Base-by-base conservation (phyloP, 2,113 vertebrate genomes). In the Microtus ochrogaster region DNA sequence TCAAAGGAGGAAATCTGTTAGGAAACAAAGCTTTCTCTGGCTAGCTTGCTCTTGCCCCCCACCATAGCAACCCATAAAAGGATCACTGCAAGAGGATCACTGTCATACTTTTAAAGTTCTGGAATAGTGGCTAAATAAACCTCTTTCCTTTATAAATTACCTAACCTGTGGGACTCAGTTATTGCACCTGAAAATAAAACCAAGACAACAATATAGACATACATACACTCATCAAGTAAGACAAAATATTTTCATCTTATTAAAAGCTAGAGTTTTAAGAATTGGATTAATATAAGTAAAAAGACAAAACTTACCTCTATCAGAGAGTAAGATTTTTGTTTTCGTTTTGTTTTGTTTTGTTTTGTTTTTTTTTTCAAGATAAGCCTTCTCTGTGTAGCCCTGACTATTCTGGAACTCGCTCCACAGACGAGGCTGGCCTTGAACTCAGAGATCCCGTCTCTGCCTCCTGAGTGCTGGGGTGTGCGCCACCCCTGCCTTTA, bases 161-260 rank as follows among this genome's bases (percentile, higher is more conserved):
- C 28, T 28, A 91, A 24, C 14, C 21, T 66, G 65, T 10, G 7
- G 44, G 13, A 36, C 41, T 84, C 19, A 21, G 8, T 76, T 76
- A 41, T 41, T 36, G 41, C 33, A 52, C 47, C 41, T 65, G 16
- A 44, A 65, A 84, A 65, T 5, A 65, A 63, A 63, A 21, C 39
- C 11, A 44, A 63, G 58, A 84, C 58, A 84, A 52, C 7, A 49
- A n/a, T 66, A 66, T 22, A 44, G 63, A 21, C 41, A 78, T 72
- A 95, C 73, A 68, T 72, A 94, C 1, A 93, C 3, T 89, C 44
- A 81, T 5, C 70, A 92, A 85, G 61, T 85, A 77, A 95, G 77
- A 66, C 24, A 39, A 88, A 90, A 30, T 58, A 87, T 49, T 79
- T 93, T 49, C 58, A 87, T 52, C 63, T 72, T 41, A 95, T 44